Evolutionary conservation across 2,113 vertebrate genomes (phyloP).

Genomic region (Platichthys flesus): DNA sequence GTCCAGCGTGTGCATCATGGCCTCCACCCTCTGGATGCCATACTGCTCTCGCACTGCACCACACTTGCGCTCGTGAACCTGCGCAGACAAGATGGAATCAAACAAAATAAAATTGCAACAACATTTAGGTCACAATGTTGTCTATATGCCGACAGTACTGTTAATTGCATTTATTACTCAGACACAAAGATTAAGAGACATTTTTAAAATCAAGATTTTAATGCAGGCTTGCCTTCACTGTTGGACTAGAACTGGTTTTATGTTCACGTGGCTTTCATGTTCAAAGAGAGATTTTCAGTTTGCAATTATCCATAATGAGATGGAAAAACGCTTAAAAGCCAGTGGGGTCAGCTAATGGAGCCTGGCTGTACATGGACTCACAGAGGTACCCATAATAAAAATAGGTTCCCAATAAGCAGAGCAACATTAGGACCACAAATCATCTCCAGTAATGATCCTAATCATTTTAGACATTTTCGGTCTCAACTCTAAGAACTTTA

Average conservation of each 20-base stretch:
- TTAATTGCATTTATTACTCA: neutral
- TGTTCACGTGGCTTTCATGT: constrained; percentile 12
- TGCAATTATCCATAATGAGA: constrained; percentile 46
- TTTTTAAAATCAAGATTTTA: neutral
- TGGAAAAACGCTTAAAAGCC: constrained; percentile 37
- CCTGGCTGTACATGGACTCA: constrained; percentile 39
- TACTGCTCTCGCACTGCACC: constrained; percentile 97
- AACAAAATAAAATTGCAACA: constrained; percentile 1
- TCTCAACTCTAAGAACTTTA: neutral
- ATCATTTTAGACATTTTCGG: neutral
- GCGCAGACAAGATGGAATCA: neutral
- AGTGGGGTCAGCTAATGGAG: constrained; percentile 42
- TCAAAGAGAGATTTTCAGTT: neutral
- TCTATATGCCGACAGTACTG: neutral
- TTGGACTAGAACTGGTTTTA: constrained; percentile 29
- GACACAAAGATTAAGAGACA: neutral
- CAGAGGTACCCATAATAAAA: constrained; percentile 31
- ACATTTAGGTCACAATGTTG: constrained; percentile 13
- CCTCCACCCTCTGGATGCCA: constrained; percentile 97
- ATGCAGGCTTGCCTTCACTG: neutral
- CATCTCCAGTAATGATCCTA: neutral
- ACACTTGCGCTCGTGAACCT: constrained; percentile 94
- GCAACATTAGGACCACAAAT: constrained; percentile 16
- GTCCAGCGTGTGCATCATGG: constrained; percentile 96
- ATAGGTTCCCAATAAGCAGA: constrained; percentile 27